Evolutionary conservation across 2,888 invertebrate genomes (phyloP), one percentile per base, ranked within the genome.

Genomic region (Drosophila melanosoma): DNA sequence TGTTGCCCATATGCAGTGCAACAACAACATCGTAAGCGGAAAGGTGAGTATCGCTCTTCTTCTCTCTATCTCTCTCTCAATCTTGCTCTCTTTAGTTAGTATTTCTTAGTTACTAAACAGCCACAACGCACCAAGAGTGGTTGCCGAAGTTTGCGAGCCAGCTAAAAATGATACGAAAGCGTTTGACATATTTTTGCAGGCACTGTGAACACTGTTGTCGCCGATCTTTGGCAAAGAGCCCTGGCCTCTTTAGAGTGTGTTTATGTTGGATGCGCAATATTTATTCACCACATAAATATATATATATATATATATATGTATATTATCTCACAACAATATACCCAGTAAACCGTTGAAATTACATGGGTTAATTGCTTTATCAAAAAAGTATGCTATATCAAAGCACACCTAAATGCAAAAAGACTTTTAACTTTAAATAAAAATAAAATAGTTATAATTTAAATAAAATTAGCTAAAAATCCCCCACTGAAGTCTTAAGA

Each of bases 351-450:
- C 26, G 5, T 17, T 40, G n/a, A 11, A 11, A 1, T 4, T 7
- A 1, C 29, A 2, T 6, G 12, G 3, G 23, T 20, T 3, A 58
- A 20, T 23, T 48, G 36, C 17, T 20, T 53, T 62, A 65, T 61
- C 78, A 49, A 3, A 79, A 71, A 78, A 78, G 78, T 78, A 78
- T 78, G 78, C 78, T 79, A 78, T 68, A 59, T 12, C 38, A 23
- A 12, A 32, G 20, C 29, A 36, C 29, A 32, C 33, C n/a, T 32
- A 32, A 40, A 56, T 29, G 1, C 3, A 5, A n/a, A 56, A 40
- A 6, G 29, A 17, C 23, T 23, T 53, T 51, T 5, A n/a, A 32
- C 11, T 38, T 36, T 36, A 26, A 2, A 23, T 26, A 4, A 40
- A 57, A 33, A 12, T 10, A 12, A 3, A 20, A 29, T 17, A 26